Evolutionary conservation across 2,888 invertebrate genomes (phyloP).

Genomic region (Fragum sueziense): DNA sequence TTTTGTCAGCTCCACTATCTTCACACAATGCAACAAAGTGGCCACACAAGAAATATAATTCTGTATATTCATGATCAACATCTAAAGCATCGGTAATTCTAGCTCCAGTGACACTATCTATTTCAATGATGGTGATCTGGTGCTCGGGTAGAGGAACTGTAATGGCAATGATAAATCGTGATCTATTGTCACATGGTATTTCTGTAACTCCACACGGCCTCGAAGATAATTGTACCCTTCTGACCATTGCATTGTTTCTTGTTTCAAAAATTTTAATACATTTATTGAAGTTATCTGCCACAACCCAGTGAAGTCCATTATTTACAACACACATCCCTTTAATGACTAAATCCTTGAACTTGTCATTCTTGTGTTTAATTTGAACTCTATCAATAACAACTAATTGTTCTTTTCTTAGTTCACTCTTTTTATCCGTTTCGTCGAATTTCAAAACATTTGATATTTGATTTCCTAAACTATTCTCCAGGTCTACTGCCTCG

Average conservation of each 20-base stretch:
- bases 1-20: background rate
- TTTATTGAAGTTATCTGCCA: background rate
- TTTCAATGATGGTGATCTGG: background rate
- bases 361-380: background rate
- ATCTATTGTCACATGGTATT: background rate
- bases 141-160: background rate
- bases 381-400: background rate
- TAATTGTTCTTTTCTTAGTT: background rate
- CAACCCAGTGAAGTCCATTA: background rate
- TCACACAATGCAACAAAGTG: background rate
- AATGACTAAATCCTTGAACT: background rate
- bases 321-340: background rate
- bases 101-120: background rate
- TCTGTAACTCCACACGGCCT: background rate
- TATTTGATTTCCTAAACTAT: background rate
- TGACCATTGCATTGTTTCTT: background rate
- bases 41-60: background rate
- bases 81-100: background rate
- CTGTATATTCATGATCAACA: background rate
- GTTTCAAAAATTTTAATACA: background rate
- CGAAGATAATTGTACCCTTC: background rate
- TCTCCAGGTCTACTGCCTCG: background rate
- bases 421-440: background rate
- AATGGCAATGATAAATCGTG: background rate
- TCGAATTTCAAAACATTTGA: background rate